Base-by-base conservation (phyloP, 2,888 invertebrate species). In the Pedicia rivosa region DNA sequence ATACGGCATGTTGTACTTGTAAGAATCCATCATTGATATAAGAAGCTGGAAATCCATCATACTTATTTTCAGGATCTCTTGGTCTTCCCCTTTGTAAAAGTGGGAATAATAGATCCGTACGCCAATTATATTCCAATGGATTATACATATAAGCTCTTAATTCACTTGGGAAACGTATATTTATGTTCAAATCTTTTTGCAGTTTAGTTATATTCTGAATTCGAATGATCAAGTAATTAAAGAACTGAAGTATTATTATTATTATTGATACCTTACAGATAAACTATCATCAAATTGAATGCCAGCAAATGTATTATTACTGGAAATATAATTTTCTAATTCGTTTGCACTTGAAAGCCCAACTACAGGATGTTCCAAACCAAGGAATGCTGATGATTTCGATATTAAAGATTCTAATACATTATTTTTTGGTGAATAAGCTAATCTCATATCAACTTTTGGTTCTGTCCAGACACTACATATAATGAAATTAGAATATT, bases 61-160 rank as follows among this genome's bases (percentile, higher is more conserved):
- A 56, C 5, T 43, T 43, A 4, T 48, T 45, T 2, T 50, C 49
- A 13, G 65, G 61, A 26, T 66, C 63, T 44, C 80, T 56, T 2
- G 80, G 79, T 7, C 79, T 78, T 9, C 72, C 65, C 4, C 61
- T 43, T 53, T 74, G 75, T 47, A 73, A 74, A 5, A 66, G 39
- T 0, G 78, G 77, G 55, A 72, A 81, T 36, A 72, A 54, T 5
- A 66, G 48, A 46, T 74, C 67, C 1, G 81, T 79, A 25, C 65
- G 63, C 82, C 82, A 52, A 36, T 24, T 50, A 34, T 43, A 43
- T 14, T 39, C 27, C 53, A 82, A 35, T 56, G 57, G 7, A 43
- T 43, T 25, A 40, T 47, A 15, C 54, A 51, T 6, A 57, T 60
- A 9, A 8, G 36, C 36, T 13, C 70, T 62, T 7, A 69, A 65